A percentile compares a stretch with the other conserved stretches of the same genome.
phyloP scores from a whole-genome alignment of 92 coral and sea anemone genomes.

The Virgularia gustaviana region DNA sequence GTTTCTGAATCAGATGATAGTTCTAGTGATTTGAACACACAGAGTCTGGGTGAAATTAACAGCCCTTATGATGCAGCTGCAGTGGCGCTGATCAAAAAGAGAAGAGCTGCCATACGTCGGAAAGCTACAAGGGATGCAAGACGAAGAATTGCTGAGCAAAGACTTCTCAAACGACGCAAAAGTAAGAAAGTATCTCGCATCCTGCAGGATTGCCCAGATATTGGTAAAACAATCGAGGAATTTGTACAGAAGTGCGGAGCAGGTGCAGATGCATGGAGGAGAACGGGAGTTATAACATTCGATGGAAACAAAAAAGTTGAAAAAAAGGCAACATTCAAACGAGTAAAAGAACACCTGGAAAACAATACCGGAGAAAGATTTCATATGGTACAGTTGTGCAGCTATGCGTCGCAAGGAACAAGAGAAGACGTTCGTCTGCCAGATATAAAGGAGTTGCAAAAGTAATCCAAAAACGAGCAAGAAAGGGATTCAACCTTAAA shows the following conservation, averaged over 20 bases:
- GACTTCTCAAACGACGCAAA: constrained; percentile 40
- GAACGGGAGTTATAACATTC: constrained; percentile 57
- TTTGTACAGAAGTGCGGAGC: constrained; percentile 48
- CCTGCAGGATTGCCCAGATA: constrained; percentile 45
- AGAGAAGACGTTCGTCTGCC: constrained; percentile 50
- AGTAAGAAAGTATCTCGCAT: constrained; percentile 50
- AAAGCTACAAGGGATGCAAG: constrained; percentile 37
- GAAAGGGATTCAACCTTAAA: constrained; percentile 55
- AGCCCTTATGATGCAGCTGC: constrained; percentile 26
- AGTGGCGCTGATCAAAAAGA: constrained; percentile 33
- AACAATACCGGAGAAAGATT: constrained; percentile 43
- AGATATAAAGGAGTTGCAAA: constrained; percentile 54
- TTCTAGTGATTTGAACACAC: constrained; percentile 21
- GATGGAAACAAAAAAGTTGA: constrained; percentile 58
- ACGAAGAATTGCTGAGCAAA: constrained; percentile 30
- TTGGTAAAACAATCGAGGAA: constrained; percentile 51
- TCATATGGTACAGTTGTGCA: constrained; percentile 63
- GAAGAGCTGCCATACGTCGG: constrained; percentile 14
- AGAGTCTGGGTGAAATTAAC: neutral
- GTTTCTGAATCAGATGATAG: constrained; percentile 45
- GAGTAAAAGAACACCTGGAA: constrained; percentile 58
- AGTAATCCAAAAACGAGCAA: constrained; percentile 39
- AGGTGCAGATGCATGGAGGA: constrained; percentile 63
- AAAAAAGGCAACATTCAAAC: constrained; percentile 59
- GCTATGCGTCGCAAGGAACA: constrained; percentile 60